Evolutionary conservation across 2,797 vertebrate genomes (phyloP), one percentile per base, ranked within the genome.

Genomic region (Dryobates pubescens): DNA sequence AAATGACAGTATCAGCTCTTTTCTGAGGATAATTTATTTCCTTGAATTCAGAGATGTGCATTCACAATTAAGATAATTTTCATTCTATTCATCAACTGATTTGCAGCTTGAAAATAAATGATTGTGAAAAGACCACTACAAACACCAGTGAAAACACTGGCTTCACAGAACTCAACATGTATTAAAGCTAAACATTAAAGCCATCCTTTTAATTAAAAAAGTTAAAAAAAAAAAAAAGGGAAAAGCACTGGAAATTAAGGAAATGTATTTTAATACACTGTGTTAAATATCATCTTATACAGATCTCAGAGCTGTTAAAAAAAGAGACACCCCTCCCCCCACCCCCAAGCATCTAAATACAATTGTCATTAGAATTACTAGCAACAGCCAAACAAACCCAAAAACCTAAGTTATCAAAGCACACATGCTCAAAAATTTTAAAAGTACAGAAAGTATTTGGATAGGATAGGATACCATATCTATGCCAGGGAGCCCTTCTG

Each of bases 401-500:
- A 93, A 83, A 2, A 2, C 6, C 17, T 45, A 54, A 71, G 57
- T 73, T 74, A 90, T 19, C 67, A 87, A 91, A 81, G 84, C 56
- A 89, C 59, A 82, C 32, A 70, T 53, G 69, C 49, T 77, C n/a
- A 75, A 82, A 81, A 78, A 62, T n/a, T 64, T 94, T 59, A 30
- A 2, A 88, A 93, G 82, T 80, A 92, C 65, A 85, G 30, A 41
- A 87, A 74, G 65, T 56, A 76, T 87, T 58, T 73, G 77, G 69
- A 78, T 32, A 76, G 71, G 72, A 78, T 32, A 79, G 76, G n/a
- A 86, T 69, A 18, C 30, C 9, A 1, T 15, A 41, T 38, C 49
- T 43, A 41, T 49, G 81, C 80, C 89, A 94, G 53, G 17, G 10
- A 69, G 30, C 54, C 73, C 86, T 88, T 95, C 85, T 94, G 86